Evolutionary conservation across 2,113 vertebrate genomes (phyloP), one percentile per base, ranked within the genome.

Genomic region (Ancistrus triradiatus): DNA sequence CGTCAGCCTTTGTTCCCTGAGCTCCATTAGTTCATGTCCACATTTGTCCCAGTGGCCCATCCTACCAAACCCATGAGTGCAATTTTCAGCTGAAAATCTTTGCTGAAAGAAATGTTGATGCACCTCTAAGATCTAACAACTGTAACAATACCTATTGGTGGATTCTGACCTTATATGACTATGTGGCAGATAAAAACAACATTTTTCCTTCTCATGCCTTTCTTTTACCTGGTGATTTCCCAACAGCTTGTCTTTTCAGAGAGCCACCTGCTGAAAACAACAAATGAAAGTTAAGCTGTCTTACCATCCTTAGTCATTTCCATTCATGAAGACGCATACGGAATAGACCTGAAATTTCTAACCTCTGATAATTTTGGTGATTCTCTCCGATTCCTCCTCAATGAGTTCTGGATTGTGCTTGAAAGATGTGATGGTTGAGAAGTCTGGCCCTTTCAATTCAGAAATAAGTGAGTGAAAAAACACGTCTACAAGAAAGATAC

Each of bases 281-380:
- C 7, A 33, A 14, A 49, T 1, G 19, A 11, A 18, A 14, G n/a
- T 13, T 3, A 4, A 27, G 24, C 27, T 15, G 7, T n/a, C 10
- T 25, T n/a, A 5, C 15, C 7, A 3, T 56, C 14, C 5, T 33
- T 21, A 40, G 28, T 22, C 4, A 28, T 22, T n/a, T 44, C n/a
- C 28, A 50, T 17, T 44, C 7, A 37, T 46, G 15, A 3, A 14
- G 11, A 5, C 27, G 6, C 8, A 27, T 15, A 42, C n/a, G 7
- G 18, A 2, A 25, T 4, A 38, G 15, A 11, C 6, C 3, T 33
- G 14, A 46, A 66, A 9, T 6, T 2, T 43, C 56, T 72, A 27
- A 89, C 88, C 76, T 83, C 81, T 52, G 72, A 90, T 90, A 44
- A 89, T 51, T 77, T 71, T 82, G 70, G 79, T 73, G 57, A 90